Percentiles rank a stretch among this genome's conserved stretches.
Conservation (phyloP, 2,888 invertebrate species). For the Malacosoma neustria region DNA sequence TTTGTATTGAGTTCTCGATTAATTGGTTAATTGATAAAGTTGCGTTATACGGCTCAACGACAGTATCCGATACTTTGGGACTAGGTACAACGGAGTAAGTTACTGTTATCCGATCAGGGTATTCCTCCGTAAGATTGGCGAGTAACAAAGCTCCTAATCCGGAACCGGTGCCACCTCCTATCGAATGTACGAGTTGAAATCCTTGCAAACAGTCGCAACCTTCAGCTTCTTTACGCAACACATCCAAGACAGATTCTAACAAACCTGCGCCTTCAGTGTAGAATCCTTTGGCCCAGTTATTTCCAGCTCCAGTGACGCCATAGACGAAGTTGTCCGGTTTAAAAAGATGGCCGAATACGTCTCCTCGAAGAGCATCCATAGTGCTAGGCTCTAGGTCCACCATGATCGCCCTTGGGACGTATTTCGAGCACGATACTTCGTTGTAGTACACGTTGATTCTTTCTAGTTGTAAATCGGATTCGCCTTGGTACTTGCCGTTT, state of each 20-base stretch:
- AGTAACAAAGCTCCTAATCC: conserved; percentile 83
- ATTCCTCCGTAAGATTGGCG: conserved; percentile 82
- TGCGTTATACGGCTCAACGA: conserved; percentile 79
- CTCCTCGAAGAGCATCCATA: conserved; percentile 80
- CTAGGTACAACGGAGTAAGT: conserved; percentile 83
- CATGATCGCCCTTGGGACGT: conserved; percentile 53
- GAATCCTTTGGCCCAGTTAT: conserved; percentile 79
- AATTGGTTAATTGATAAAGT: conserved; percentile 79
- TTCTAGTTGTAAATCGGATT: conserved; percentile 82
- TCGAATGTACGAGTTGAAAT: conserved; percentile 79
- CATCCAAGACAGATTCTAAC: conserved; percentile 76
- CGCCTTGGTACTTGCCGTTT: conserved; percentile 74
- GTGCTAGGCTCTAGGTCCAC: conserved; percentile 59
- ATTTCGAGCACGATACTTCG: conserved; percentile 75
- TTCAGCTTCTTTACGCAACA: conserved; percentile 77
- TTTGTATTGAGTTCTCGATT: conserved; percentile 79
- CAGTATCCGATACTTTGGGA: conserved; percentile 84
- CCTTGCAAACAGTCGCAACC: conserved; percentile 79
- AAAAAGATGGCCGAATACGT: conserved; percentile 82
- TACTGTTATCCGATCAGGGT: conserved; percentile 83
- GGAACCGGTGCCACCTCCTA: conserved; percentile 85
- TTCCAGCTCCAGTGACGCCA: conserved; percentile 75
- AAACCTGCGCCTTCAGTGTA: conserved; percentile 80
- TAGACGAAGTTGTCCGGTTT: conserved; percentile 84
- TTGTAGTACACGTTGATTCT: conserved; percentile 86